These are phyloP conservation scores for Sternarchorhynchus goeldii DNA, from an alignment of 2,797 vertebrate species.

Conservation along the genomic window DNA sequence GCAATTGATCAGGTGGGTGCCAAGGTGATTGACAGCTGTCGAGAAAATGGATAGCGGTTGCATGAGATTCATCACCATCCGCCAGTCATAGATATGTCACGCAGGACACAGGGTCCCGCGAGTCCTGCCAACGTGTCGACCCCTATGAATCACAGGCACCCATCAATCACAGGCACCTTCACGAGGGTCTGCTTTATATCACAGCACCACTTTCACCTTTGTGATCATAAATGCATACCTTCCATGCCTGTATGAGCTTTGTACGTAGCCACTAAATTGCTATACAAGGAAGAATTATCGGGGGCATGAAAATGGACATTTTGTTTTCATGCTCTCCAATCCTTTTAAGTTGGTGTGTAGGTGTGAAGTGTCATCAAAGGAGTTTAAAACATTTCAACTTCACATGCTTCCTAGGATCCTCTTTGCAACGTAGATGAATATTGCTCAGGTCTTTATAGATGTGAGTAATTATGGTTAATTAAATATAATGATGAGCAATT, in stretches of 20 bases:
- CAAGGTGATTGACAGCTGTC: constrained; percentile 60
- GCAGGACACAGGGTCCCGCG: constrained; percentile 30
- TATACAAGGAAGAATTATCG: constrained; percentile 10
- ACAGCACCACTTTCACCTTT: constrained; percentile 27
- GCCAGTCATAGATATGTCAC: constrained; percentile 49
- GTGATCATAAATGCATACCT: constrained; percentile 34
- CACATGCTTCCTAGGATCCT: too few relatives aligned
- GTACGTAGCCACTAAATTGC: not conserved
- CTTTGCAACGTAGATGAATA: too few relatives aligned
- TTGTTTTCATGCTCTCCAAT: not conserved
- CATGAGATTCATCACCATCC: constrained; percentile 59
- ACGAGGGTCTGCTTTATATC: constrained; percentile 32
- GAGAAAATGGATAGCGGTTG: constrained; percentile 55
- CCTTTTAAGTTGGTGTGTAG: not conserved
- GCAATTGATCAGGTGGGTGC: constrained; percentile 52
- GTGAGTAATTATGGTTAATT: not conserved
- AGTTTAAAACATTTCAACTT: not conserved
- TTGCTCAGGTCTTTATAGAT: not conserved
- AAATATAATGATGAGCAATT: not conserved
- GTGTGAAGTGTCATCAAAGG: not conserved
- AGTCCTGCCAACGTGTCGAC: constrained; percentile 48
- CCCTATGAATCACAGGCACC: constrained; percentile 46
- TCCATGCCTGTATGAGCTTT: constrained; percentile 13
- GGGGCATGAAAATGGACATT: not conserved
- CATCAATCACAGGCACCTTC: constrained; percentile 38